A percentile compares a stretch with the other conserved stretches of the same genome.
These are phyloP conservation scores for Flexamia atlantica DNA, from an alignment of 2,888 invertebrate genomes.

Conservation along the genomic window DNA sequence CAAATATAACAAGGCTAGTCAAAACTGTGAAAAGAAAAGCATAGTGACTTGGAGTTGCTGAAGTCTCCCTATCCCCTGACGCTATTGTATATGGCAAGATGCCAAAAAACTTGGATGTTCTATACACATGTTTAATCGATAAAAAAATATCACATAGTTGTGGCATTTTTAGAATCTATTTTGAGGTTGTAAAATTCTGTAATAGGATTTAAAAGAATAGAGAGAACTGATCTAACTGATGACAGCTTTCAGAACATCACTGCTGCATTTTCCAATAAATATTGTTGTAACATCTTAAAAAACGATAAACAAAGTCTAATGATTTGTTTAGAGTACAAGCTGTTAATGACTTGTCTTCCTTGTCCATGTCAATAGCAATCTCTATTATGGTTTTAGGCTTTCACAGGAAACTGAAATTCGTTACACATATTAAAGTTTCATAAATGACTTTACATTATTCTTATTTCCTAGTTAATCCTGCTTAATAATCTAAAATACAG, in stretches of 20 bases:
- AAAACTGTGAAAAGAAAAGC: constrained; percentile 19
- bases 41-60: background rate
- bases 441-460: too few species aligned
- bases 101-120: constrained; percentile 30
- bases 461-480: too few species aligned
- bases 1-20: constrained; percentile 23
- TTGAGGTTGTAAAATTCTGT: too few species aligned
- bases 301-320: background rate
- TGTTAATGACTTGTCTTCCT: background rate
- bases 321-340: background rate
- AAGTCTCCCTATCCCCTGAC: background rate
- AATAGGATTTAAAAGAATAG: too few species aligned
- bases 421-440: too few species aligned
- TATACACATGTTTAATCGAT: constrained; percentile 38
- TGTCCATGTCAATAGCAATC: background rate
- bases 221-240: too few species aligned
- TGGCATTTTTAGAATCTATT: constrained; percentile 6
- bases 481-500: too few species aligned
- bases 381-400: too few species aligned
- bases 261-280: too few species aligned
- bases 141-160: constrained; percentile 15
- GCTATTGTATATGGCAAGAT: constrained; percentile 38
- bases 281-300: background rate
- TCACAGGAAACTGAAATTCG: too few species aligned
- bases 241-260: background rate